Conservation (phyloP, 1,140 invertebrate genomes). For the Drosophila willistoni region DNA sequence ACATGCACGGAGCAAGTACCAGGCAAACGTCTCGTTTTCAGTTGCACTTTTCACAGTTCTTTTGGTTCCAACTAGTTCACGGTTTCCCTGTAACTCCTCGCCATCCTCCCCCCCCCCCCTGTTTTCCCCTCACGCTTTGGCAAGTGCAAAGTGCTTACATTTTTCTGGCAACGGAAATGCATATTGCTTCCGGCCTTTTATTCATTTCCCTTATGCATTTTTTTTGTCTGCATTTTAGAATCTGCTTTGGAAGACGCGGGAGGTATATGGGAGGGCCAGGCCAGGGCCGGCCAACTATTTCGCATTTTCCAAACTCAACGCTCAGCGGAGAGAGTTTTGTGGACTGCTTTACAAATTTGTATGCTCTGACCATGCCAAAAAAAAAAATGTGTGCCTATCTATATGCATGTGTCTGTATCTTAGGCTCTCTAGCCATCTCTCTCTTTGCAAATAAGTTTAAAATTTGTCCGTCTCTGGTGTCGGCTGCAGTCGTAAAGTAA, state of each 20-base stretch:
- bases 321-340: constrained; percentile 20
- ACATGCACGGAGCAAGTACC: constrained; percentile 32
- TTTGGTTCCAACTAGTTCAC: constrained; percentile 23
- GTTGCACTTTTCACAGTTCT: constrained; percentile 44
- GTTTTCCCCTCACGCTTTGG: constrained; percentile 9
- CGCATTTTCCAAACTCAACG: constrained; percentile 30
- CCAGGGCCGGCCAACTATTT: constrained; percentile 15
- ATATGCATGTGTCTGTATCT: background rate
- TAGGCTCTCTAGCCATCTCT: too few relatives aligned
- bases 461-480: constrained; percentile 49
- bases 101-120: background rate
- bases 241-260: constrained; percentile 21
- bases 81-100: constrained; percentile 3
- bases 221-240: constrained; percentile 34
- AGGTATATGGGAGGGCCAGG: background rate
- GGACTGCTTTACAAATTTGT: constrained; percentile 47
- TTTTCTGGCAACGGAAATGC: constrained; percentile 77
- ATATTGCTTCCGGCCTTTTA: constrained; percentile 71
- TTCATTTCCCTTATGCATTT: constrained; percentile 54
- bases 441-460: constrained; percentile 46
- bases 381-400: constrained; percentile 12
- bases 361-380: constrained; percentile 53
- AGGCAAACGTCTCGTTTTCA: constrained; percentile 35
- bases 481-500: constrained; percentile 28
- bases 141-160: constrained; percentile 71